phyloP scores from a whole-genome alignment of 1,140 invertebrate species.

The Drosophila bifasciata region DNA sequence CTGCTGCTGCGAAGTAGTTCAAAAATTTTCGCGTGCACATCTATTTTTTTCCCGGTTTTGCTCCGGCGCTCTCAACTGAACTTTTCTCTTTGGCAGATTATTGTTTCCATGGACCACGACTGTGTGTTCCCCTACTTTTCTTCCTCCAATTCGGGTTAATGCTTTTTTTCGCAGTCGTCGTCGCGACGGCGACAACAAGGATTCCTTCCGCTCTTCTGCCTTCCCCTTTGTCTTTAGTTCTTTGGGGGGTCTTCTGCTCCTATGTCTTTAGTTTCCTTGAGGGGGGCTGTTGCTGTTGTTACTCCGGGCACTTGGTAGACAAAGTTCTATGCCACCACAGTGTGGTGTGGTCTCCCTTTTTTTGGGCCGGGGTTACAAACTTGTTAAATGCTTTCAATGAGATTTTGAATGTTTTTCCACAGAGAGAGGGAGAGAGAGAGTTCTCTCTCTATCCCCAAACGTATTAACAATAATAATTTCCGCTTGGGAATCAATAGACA shows the following conservation, averaged over 20 bases:
- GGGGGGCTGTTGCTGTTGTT: conserved; percentile 63
- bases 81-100: conserved; percentile 2
- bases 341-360: conserved; percentile 8
- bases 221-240: conserved; percentile 17
- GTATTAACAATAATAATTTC: conserved; percentile 81
- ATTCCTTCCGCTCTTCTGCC: conserved; percentile 32
- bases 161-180: conserved; percentile 79
- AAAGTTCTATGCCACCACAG: conserved; percentile 43
- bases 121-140: conserved; percentile 22
- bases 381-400: conserved; percentile 80
- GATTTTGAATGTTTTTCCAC: conserved; percentile 73
- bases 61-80: conserved; percentile 8
- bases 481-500: conserved; percentile 71
- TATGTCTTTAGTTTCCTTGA: too few relatives aligned
- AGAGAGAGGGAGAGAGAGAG: background rate
- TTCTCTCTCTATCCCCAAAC: conserved; percentile 7
- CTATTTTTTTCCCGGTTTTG: conserved; percentile 47
- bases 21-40: conserved; percentile 49
- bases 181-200: conserved; percentile 60
- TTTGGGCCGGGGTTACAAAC: conserved; percentile 44
- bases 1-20: conserved; percentile 47
- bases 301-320: conserved; percentile 21
- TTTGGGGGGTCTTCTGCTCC: too few relatives aligned
- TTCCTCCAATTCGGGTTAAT: conserved; percentile 77
- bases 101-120: conserved; percentile 14